Base-by-base conservation (phyloP, 2,797 vertebrate genomes). In the Uromys caudimaculatus region DNA sequence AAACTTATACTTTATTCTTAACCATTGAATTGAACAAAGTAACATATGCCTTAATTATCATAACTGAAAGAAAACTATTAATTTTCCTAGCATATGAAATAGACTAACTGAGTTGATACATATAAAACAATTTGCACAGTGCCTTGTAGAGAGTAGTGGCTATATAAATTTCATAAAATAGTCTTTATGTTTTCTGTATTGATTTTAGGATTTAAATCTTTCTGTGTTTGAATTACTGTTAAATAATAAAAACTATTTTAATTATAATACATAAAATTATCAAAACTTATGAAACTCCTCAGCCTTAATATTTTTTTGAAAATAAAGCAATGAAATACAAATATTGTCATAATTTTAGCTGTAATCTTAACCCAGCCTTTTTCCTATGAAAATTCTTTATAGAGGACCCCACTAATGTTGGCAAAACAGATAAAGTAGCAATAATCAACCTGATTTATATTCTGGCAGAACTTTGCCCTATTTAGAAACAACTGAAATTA, bases 381-480 rank as follows among this genome's bases (percentile, higher is more conserved):
- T 41, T 75, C 69, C 3, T n/a, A 4, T 50, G 4, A 79, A 12
- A 84, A 83, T 83, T 76, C 56, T 71, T 47, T 92, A 32, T 54
- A 85, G 69, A 52, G 64, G 56, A 56, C 24, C 62, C 90, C 58
- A 71, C 93, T 93, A 94, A 60, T 50, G 2, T 83, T 76, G 69
- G 64, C 38, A 73, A 95, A 92, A 3, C 69, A 92, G 62, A 54
- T 29, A 84, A 92, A 93, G 2, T 90, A 78, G 94, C 21, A 91
- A 17, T 32, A 71, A 76, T 86, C 3, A 83, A 41, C 38, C 79
- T 89, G 17, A 87, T 41, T 83, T 87, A 76, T 94, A 71, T 54
- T 95, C 91, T 96, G 69, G 62, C 50, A 93, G 52, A 94, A 38
- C 23, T 29, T 52, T 77, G 97, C 81, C 87, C 96, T 92, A 83